These are phyloP conservation scores for Erpetoichthys calabaricus DNA, from an alignment of 2,797 vertebrate species.

Conservation along the genomic window DNA sequence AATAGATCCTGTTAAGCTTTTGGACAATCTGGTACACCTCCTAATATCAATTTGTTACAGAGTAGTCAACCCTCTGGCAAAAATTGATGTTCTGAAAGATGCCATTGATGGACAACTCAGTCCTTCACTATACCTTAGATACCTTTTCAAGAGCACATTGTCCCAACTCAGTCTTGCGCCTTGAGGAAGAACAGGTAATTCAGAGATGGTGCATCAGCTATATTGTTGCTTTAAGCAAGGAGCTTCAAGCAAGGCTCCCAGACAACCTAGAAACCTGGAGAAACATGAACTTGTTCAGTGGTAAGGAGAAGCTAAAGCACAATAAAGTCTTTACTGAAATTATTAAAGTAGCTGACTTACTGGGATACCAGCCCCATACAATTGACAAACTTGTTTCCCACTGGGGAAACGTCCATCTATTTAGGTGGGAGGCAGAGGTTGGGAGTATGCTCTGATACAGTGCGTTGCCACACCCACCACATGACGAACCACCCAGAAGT, in stretches of 20 bases:
- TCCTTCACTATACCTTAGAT: conserved; percentile 3
- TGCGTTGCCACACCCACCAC: too few relatives aligned
- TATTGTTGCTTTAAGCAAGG: background rate
- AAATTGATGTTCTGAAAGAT: conserved; percentile 5
- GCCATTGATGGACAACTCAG: conserved; percentile 8
- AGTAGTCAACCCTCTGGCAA: conserved; percentile 1
- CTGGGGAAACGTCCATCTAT: too few relatives aligned
- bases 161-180: conserved; percentile 3
- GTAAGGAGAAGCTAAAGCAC: too few relatives aligned
- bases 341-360: too few relatives aligned
- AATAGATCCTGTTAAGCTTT: conserved; percentile 6
- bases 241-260: background rate
- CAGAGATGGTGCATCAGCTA: background rate
- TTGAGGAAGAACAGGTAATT: background rate
- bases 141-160: conserved; percentile 3
- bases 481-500: too few relatives aligned
- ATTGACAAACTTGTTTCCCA: too few relatives aligned
- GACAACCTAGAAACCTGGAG: too few relatives aligned
- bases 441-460: too few relatives aligned
- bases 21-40: conserved; percentile 7
- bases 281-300: too few relatives aligned
- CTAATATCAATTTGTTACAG: background rate
- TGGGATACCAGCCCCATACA: too few relatives aligned
- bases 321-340: too few relatives aligned
- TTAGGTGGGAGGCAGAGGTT: too few relatives aligned